These are phyloP conservation scores for Ctenodactylus gundi DNA, from an alignment of 2,113 vertebrate genomes.

Conservation along the genomic window DNA sequence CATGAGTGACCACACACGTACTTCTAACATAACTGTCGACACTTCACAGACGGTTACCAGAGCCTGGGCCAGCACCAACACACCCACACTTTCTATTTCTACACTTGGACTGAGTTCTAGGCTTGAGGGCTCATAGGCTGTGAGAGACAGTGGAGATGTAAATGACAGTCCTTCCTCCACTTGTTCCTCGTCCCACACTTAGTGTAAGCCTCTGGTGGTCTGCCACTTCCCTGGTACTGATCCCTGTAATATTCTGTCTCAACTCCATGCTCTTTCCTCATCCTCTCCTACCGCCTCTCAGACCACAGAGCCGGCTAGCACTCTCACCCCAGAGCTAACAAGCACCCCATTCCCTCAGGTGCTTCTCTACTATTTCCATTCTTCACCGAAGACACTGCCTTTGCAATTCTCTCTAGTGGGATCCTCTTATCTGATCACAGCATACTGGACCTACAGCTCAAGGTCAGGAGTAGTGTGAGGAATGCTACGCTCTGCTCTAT, in stretches of 20 bases:
- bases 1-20: background rate
- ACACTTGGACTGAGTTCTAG: background rate
- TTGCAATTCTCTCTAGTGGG: background rate
- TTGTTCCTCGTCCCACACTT: background rate
- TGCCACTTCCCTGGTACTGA: background rate
- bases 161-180: background rate
- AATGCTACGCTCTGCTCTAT: background rate
- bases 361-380: background rate
- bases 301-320: too few species aligned
- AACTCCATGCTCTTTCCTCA: background rate
- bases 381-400: background rate
- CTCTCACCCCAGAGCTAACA: background rate
- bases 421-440: background rate
- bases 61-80: background rate
- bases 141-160: fast-evolving
- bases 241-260: background rate
- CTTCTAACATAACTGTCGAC: background rate
- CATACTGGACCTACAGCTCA: background rate
- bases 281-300: background rate
- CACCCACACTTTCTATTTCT: background rate
- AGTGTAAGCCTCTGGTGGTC: background rate
- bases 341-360: background rate
- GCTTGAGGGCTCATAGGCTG: background rate
- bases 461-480: background rate
- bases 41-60: background rate